A percentile compares a stretch with the other conserved stretches of the same genome.
Conservation (phyloP, 2,797 vertebrate species). For the Peromyscus aztecus region DNA sequence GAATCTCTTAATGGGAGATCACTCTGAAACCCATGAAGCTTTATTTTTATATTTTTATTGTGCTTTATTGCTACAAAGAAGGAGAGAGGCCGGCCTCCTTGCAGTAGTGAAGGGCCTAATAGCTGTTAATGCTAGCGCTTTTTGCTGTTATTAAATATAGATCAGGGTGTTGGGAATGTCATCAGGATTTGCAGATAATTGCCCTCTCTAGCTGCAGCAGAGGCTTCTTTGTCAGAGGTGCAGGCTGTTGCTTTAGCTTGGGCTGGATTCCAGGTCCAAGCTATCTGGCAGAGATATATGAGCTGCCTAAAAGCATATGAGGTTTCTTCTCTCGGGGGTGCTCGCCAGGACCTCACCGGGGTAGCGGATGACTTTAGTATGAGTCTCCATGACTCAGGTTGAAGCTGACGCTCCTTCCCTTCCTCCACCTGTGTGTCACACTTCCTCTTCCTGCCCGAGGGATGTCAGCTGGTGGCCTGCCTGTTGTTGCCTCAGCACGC, state of each 20-base stretch:
- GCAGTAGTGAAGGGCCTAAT: conserved; percentile 6
- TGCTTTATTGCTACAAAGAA: conserved; percentile 23
- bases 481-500: rapidly evolving
- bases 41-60: conserved; percentile 46
- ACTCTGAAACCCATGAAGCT: conserved; percentile 46
- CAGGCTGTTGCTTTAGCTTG: background rate
- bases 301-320: background rate
- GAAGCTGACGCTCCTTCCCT: rapidly evolving
- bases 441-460: background rate
- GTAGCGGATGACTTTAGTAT: background rate
- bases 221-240: background rate
- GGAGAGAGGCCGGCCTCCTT: background rate
- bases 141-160: conserved; percentile 71
- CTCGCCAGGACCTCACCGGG: background rate
- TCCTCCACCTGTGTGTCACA: background rate
- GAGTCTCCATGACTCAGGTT: background rate
- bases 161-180: conserved; percentile 56
- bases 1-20: conserved; percentile 65
- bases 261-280: conserved; percentile 32
- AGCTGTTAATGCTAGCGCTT: conserved; percentile 53
- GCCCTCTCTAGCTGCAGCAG: background rate
- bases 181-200: conserved; percentile 40
- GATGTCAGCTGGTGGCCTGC: rapidly evolving
- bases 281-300: background rate
- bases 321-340: background rate